Conservation (phyloP, 1,140 invertebrate species). For the Phymastichus coffea region DNA sequence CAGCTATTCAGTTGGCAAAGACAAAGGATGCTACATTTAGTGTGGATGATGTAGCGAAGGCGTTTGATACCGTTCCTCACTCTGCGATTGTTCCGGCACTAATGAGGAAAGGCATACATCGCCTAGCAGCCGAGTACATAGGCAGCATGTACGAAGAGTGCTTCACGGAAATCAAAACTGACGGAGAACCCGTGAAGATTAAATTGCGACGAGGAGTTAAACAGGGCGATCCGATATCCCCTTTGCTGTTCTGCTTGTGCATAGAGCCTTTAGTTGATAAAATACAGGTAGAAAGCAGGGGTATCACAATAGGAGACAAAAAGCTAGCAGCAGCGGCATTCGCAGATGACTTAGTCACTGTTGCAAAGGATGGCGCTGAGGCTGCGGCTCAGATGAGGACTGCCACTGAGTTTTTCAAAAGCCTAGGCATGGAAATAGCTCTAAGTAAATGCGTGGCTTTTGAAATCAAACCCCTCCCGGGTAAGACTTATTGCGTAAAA, state of each 20-base stretch:
- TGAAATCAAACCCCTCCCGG: neutral
- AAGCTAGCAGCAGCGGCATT: conserved; percentile 41
- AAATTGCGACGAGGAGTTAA: conserved; percentile 1
- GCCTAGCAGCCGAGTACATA: too few species aligned
- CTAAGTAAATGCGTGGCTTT: neutral
- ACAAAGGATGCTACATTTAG: neutral
- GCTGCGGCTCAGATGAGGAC: neutral
- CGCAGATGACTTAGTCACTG: conserved; percentile 46
- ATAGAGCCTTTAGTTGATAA: conserved; percentile 8
- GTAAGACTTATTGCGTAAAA: neutral
- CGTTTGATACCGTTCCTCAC: too few species aligned
- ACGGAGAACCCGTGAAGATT: too few species aligned
- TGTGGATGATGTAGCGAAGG: too few species aligned
- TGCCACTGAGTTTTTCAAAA: conserved; percentile 8
- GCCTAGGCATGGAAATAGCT: neutral
- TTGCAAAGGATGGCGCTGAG: neutral
- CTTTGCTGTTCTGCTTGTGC: too few species aligned
- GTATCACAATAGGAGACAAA: conserved; percentile 1
- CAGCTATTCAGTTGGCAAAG: neutral
- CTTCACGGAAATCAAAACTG: too few species aligned
- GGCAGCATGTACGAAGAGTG: too few species aligned
- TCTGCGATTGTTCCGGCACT: too few species aligned
- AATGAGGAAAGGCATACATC: neutral
- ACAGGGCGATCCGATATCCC: conserved; percentile 32
- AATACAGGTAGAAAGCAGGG: conserved; percentile 32